phyloP scores from a whole-genome alignment of 1,140 invertebrate genomes.

The Aphaenogaster rudis region DNA sequence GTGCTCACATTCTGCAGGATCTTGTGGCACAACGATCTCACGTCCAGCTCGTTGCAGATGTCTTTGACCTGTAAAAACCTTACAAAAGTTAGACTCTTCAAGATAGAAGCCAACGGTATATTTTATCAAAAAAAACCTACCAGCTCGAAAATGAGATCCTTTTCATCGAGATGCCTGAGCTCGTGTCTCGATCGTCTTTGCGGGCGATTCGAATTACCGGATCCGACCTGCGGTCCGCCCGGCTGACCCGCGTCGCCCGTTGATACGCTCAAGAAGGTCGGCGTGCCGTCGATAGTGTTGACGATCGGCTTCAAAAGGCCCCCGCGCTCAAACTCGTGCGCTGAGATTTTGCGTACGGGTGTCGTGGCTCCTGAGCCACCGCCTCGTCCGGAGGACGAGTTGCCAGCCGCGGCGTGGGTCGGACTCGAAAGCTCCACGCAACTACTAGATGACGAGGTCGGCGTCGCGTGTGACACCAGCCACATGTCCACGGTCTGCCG shows the following conservation, averaged over 20 bases:
- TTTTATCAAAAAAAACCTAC: slow-evolving; percentile 87
- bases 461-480: slow-evolving; percentile 95
- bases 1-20: slow-evolving; percentile 98
- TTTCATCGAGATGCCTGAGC: slow-evolving; percentile 95
- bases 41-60: slow-evolving; percentile 98
- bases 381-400: slow-evolving; percentile 87
- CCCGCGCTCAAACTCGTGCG: slow-evolving; percentile 97
- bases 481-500: slow-evolving; percentile 96
- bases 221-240: slow-evolving; percentile 81
- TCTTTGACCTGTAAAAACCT: slow-evolving; percentile 92
- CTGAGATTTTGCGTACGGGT: slow-evolving; percentile 97
- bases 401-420: slow-evolving; percentile 85
- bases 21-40: slow-evolving; percentile 97
- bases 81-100: background rate
- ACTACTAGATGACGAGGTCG: slow-evolving; percentile 88
- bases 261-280: slow-evolving; percentile 93
- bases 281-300: slow-evolving; percentile 95
- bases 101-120: background rate
- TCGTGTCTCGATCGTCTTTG: slow-evolving; percentile 93
- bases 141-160: slow-evolving; percentile 98
- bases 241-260: slow-evolving; percentile 82
- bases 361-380: slow-evolving; percentile 93
- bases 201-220: slow-evolving; percentile 87
- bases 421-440: slow-evolving; percentile 89
- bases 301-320: slow-evolving; percentile 96